These are phyloP conservation scores for Eupristina koningsbergeri DNA, from an alignment of 1,140 invertebrate species.

Conservation along the genomic window DNA sequence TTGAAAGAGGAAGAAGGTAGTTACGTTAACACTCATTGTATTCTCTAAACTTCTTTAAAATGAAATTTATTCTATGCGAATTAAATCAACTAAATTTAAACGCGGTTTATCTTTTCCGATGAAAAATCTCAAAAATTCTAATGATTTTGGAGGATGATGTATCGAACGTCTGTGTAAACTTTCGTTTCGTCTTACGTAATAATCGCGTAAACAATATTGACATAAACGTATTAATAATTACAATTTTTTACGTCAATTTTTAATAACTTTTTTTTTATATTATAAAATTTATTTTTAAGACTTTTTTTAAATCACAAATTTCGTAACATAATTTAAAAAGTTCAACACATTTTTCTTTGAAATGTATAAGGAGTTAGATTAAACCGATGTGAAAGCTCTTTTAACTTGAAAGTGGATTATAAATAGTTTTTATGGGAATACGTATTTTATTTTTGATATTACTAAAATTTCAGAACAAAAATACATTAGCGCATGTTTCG, in stretches of 20 bases:
- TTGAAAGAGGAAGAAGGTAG: background rate
- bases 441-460: background rate
- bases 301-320: background rate
- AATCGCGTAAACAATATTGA: background rate
- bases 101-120: background rate
- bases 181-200: background rate
- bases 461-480: background rate
- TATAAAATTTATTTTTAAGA: no score
- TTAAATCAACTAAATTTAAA: background rate
- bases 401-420: background rate
- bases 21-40: background rate
- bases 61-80: background rate
- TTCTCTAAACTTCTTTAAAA: background rate
- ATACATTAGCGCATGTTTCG: background rate
- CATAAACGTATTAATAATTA: background rate
- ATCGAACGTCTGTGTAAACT: no score
- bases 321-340: background rate
- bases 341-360: background rate
- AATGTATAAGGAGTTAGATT: background rate
- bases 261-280: no score
- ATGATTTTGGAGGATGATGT: no score
- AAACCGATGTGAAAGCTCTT: background rate
- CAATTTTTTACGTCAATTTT: background rate
- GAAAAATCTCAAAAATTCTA: no score
- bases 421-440: background rate